These are phyloP conservation scores for Manis crassicaudata DNA, from an alignment of 2,797 vertebrate genomes.

Conservation along the genomic window DNA sequence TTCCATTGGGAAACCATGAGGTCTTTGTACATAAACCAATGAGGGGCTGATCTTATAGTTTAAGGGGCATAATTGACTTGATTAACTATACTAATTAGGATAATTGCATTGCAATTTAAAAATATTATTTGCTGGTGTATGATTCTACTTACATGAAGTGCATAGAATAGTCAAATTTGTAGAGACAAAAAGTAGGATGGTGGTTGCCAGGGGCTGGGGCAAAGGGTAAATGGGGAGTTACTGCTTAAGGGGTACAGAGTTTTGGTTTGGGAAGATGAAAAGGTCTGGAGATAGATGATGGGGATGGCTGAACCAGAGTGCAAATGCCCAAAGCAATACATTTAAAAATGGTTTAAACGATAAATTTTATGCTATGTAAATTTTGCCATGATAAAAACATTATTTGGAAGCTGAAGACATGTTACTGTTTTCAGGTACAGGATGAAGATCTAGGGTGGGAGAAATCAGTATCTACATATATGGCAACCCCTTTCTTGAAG, in stretches of 20 bases:
- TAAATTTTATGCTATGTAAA: neutral
- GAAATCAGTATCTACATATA: neutral
- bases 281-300: neutral
- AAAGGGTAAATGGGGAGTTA: neutral
- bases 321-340: neutral
- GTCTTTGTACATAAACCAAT: constrained; percentile 15
- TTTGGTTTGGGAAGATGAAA: neutral
- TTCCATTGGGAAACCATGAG: constrained; percentile 38
- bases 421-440: neutral
- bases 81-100: constrained; percentile 34
- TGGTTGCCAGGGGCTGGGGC: neutral
- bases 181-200: neutral
- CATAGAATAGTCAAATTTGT: constrained; percentile 1
- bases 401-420: neutral
- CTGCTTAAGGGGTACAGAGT: neutral
- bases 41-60: neutral
- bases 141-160: neutral
- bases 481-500: neutral
- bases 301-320: neutral
- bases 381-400: neutral
- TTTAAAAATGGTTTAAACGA: neutral
- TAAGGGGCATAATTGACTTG: constrained; percentile 16
- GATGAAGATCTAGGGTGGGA: neutral
- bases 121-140: neutral
- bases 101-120: neutral